Base-by-base conservation (phyloP, 2,113 vertebrate species). In the Cavia porcellus region DNA sequence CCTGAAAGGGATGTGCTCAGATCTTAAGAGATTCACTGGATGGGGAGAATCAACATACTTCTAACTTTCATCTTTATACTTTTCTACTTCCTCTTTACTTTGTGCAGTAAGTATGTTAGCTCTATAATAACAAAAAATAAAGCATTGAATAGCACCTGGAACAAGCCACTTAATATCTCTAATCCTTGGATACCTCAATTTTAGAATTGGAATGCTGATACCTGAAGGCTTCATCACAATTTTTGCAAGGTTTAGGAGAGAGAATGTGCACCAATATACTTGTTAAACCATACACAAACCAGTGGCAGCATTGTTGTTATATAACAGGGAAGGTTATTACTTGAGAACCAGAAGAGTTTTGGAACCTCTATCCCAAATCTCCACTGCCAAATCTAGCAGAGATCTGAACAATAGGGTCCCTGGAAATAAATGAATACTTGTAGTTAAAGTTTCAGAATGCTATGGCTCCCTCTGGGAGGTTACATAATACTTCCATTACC, bases 371-470 rank as follows among this genome's bases (percentile, higher is more conserved):
- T 35, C 14, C 86, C 47, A 57, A 57, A 57, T 57, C 55, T 57
- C 17, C 17, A 89, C 68, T 75, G 92, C 80, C 77, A 90, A 96
- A 96, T 96, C 96, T 96, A 98, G 86, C 86, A 94, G 90, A 97
- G 94, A 92, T 95, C 68, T 86, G 94, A 85, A 83, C 80, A 96
- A 95, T 85, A 94, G 24, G 38, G 22, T 64, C 92, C 86, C 89
- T 96, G 57, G 77, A 98, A 98, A 97, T 80, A 97, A 95, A 96
- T 79, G 87, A 98, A 70, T 74, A 95, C 32, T 68, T 89, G 86
- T 95, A 97, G 96, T 88, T 47, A 98, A 94, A 96, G 96, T 82
- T 94, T 97, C 96, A 92, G 95, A 97, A 97, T 96, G 93, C 72
- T 94, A 85, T 2, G 70, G 24, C 93, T 98, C 98, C 95, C 30